A percentile compares a stretch with the other conserved stretches of the same genome.
Conservation (phyloP, 2,797 vertebrate genomes). For the Scolopax rusticola region DNA sequence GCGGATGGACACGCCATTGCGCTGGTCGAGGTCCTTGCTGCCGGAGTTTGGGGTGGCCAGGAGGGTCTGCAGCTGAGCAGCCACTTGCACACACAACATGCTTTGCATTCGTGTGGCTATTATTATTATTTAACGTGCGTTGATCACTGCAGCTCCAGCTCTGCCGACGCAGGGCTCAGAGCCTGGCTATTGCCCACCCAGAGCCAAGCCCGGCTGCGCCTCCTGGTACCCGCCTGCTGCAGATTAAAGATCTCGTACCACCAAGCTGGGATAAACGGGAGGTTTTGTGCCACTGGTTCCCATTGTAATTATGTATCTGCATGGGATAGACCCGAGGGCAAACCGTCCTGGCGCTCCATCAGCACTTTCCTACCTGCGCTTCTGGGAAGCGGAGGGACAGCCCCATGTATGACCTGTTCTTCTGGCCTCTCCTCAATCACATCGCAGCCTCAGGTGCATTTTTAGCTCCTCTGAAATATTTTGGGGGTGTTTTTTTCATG, state of each 20-base stretch:
- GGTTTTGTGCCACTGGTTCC: background rate
- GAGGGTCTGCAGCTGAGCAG: background rate
- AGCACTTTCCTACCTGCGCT: slow-evolving; percentile 24
- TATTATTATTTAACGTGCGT: background rate
- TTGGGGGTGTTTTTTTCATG: background rate
- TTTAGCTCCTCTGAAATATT: slow-evolving; percentile 36
- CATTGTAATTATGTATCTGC: slow-evolving; percentile 56
- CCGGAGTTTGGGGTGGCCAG: background rate
- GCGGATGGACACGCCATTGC: accelerated
- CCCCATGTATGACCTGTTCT: slow-evolving; percentile 81
- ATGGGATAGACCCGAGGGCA: slow-evolving; percentile 62
- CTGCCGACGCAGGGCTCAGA: accelerated
- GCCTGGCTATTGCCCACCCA: background rate
- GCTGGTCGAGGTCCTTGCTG: background rate
- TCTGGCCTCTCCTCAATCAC: slow-evolving; percentile 71
- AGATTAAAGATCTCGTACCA: background rate
- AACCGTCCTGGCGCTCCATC: slow-evolving; percentile 64
- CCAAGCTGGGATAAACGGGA: background rate
- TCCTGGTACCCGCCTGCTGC: background rate
- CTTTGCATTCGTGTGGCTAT: background rate
- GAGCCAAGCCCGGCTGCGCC: background rate
- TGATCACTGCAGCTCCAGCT: background rate
- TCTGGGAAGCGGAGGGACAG: slow-evolving; percentile 67
- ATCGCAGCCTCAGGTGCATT: slow-evolving; percentile 14
- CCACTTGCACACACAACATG: background rate